Evolutionary conservation across 2,888 invertebrate species (phyloP).

Genomic region (Campoplex capitator): DNA sequence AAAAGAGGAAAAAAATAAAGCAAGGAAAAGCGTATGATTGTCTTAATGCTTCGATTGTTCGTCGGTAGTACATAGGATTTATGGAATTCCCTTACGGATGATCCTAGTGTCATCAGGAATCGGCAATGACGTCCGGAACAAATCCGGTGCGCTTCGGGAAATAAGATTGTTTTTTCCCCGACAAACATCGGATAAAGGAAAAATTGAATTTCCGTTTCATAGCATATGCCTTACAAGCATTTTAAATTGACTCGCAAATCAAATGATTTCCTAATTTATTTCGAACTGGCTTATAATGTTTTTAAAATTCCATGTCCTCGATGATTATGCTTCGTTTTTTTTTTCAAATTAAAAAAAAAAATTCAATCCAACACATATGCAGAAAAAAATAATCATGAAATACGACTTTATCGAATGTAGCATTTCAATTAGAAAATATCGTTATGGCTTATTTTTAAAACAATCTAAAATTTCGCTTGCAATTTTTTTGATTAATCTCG

Average conservation of each 20-base stretch:
- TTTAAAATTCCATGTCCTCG: not conserved
- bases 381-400: too few relatives aligned
- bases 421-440: too few relatives aligned
- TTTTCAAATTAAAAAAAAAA: too few relatives aligned
- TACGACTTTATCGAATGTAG: too few relatives aligned
- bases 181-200: not conserved
- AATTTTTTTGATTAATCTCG: too few relatives aligned
- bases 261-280: too few relatives aligned
- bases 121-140: slow-evolving; percentile 36
- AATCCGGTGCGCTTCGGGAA: slow-evolving; percentile 23
- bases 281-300: not conserved
- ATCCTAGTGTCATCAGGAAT: slow-evolving; percentile 37
- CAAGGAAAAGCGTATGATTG: not conserved
- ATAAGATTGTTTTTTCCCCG: slow-evolving; percentile 1
- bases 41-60: slow-evolving; percentile 38
- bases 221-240: not conserved
- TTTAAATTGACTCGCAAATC: not conserved
- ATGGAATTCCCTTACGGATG: slow-evolving; percentile 42
- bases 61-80: slow-evolving; percentile 19
- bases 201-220: not conserved
- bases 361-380: too few relatives aligned
- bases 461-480: too few relatives aligned
- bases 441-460: too few relatives aligned
- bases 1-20: not conserved
- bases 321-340: too few relatives aligned